Percentiles rank a stretch among this genome's conserved stretches.
These are phyloP conservation scores for Polyommatus iphigenia DNA, from an alignment of 2,888 invertebrate genomes.

Conservation along the genomic window DNA sequence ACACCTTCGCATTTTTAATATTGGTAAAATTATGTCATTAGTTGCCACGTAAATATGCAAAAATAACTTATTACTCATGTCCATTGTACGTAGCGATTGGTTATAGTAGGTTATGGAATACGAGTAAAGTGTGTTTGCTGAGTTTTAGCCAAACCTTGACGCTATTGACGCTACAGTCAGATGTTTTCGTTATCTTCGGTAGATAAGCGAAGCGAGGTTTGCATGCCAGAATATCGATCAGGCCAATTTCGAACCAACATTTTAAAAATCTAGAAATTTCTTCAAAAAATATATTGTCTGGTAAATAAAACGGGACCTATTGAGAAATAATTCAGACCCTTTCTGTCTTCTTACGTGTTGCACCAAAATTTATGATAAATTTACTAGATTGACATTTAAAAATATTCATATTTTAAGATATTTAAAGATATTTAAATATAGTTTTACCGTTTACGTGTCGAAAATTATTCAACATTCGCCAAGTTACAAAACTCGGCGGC, in stretches of 20 bases:
- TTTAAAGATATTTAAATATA: no score
- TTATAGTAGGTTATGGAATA: neutral
- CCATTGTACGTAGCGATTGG: neutral
- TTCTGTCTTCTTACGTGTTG: neutral
- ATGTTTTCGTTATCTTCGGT: neutral
- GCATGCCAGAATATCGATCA: neutral
- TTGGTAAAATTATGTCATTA: no score
- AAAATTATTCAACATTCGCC: neutral
- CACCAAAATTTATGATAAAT: neutral
- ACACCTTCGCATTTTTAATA: no score
- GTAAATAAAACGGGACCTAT: neutral
- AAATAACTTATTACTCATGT: neutral
- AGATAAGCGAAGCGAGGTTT: neutral
- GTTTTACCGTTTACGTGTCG: neutral
- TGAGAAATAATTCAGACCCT: neutral
- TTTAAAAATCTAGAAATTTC: neutral
- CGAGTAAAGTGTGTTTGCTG: neutral
- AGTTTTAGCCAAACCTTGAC: neutral
- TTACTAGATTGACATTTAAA: neutral
- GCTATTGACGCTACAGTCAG: neutral
- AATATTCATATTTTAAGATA: neutral
- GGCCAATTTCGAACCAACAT: neutral
- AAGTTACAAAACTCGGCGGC: constrained; percentile 1
- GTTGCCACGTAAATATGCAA: no score
- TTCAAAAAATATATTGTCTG: neutral